A percentile compares a stretch with the other conserved stretches of the same genome.
These are phyloP conservation scores for Hydroisotoma schaefferi DNA, from an alignment of 2,888 invertebrate species.

Conservation along the genomic window DNA sequence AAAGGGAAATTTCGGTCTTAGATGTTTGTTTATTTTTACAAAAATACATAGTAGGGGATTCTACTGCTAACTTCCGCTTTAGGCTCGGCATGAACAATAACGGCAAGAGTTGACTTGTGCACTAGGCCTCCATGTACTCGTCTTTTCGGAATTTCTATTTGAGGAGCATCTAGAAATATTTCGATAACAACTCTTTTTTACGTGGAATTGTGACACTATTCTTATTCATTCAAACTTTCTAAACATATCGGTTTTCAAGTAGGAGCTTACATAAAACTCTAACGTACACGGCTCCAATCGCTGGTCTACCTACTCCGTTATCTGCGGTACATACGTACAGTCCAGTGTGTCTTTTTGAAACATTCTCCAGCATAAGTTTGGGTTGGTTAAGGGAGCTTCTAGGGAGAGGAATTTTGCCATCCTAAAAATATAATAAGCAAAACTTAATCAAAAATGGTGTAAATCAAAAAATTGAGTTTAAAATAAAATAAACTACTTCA, in stretches of 20 bases:
- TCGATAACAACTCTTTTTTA: too few relatives aligned
- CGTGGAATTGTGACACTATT: not conserved
- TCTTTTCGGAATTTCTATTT: constrained; percentile 61
- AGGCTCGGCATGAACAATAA: constrained; percentile 66
- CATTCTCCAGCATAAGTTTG: constrained; percentile 36
- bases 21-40: not conserved
- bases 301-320: constrained; percentile 73
- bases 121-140: constrained; percentile 74
- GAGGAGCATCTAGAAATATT: constrained; percentile 67
- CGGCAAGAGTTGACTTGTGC: constrained; percentile 66
- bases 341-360: constrained; percentile 32
- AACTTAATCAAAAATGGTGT: not conserved
- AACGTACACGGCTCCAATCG: constrained; percentile 64
- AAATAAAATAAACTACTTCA: not conserved
- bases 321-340: constrained; percentile 54
- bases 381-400: constrained; percentile 34
- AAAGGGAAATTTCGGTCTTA: not conserved
- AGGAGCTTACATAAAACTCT: constrained; percentile 66
- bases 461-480: not conserved
- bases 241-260: not conserved
- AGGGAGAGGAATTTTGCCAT: constrained; percentile 38
- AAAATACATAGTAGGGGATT: not conserved
- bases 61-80: constrained; percentile 60
- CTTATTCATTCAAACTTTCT: not conserved
- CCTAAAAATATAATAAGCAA: constrained; percentile 30